Evolutionary conservation across 2,797 vertebrate species (phyloP), one percentile per base, ranked within the genome.

Genomic region (Pempheris klunzingeri): DNA sequence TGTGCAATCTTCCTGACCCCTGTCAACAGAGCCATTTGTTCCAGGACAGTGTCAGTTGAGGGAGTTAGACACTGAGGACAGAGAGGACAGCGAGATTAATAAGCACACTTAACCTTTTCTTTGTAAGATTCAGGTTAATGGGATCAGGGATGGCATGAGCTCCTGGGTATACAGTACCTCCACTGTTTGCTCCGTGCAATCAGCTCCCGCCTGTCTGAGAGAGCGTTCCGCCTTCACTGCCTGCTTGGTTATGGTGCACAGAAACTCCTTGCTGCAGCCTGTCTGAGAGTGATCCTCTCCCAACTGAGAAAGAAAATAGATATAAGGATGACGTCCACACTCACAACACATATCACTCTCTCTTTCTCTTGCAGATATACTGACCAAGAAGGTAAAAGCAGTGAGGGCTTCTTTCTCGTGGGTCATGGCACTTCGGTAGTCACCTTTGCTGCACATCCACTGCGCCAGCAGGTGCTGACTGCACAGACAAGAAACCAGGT

Each of bases 401-500:
- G 88, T 60, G 36, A 94, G 91, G n/a, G 96, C 95, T 52, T 96
- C 94, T 76, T 95, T 96, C 84, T 96, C 96, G 17, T 96, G 94
- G 47, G 80, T 93, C 94, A 97, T 95, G 12, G 95, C 96, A 73
- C 86, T 81, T 81, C 96, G 88, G 91, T 95, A 97, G 82, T 97
- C 96, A 17, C 95, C 95, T 36, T 92, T 88, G 57, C 86, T 93
- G 88, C 95, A 96, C 88, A 95, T 90, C 84, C 92, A 93, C 89
- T 96, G 95, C 39, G 95, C 93, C 91, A 97, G 66, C 74, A 96
- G 85, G 85, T 96, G 96, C 62, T 96, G 93, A 79, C 96, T 97
- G 86, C 46, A 87, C 15, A 82, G 54, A 74, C 4, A 47, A 69
- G 2, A n/a, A 83, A 72, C 18, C 14, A 49, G 24, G 13, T 1